phyloP scores from a whole-genome alignment of 2,888 invertebrate genomes.

The Standfussiana lucernea region DNA sequence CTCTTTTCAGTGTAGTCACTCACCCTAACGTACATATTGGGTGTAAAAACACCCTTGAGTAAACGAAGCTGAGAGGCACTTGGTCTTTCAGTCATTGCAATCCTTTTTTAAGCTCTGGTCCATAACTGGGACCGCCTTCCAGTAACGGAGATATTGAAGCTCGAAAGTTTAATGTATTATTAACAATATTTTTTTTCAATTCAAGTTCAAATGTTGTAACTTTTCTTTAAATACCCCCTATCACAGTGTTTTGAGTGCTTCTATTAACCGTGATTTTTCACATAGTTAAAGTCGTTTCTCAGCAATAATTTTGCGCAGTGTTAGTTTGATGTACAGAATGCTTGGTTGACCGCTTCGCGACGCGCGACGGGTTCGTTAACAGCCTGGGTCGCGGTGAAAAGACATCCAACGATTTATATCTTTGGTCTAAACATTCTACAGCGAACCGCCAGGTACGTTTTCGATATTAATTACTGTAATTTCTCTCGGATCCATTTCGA shows the following conservation, averaged over 20 bases:
- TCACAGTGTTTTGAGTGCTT: background rate
- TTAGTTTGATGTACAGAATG: background rate
- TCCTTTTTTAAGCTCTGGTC: background rate
- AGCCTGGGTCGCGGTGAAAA: background rate
- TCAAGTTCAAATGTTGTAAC: too few relatives aligned
- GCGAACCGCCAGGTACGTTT: constrained; percentile 8
- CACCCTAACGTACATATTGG: background rate
- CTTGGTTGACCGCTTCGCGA: background rate
- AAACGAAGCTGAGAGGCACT: background rate
- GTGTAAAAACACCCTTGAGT: background rate
- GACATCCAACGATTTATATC: background rate
- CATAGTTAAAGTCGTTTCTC: background rate
- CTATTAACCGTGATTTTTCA: background rate
- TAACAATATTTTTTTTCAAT: too few relatives aligned
- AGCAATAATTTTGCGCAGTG: background rate
- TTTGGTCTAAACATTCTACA: constrained; percentile 7
- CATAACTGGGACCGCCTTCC: background rate
- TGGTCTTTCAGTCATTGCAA: background rate
- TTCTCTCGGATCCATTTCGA: background rate
- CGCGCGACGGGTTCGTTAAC: background rate
- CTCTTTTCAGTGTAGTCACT: background rate
- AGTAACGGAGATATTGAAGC: background rate
- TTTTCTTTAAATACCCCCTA: too few relatives aligned
- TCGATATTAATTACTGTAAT: constrained; percentile 41
- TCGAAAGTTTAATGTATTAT: background rate